phyloP scores from a whole-genome alignment of 2,113 vertebrate species.

The Osmerus eperlanus region DNA sequence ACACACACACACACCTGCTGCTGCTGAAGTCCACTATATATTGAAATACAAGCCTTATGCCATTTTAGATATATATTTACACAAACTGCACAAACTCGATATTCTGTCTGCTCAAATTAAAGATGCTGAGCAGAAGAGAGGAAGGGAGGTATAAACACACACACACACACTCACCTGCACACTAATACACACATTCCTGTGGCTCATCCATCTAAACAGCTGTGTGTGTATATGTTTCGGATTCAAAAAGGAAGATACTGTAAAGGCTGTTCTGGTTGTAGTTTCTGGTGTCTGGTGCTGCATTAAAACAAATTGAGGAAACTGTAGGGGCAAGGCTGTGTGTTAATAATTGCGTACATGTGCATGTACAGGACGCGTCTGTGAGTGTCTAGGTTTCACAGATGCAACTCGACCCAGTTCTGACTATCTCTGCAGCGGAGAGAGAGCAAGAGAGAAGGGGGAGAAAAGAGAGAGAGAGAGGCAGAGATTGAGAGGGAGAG shows the following conservation, averaged over 20 bases:
- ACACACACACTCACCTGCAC: neutral
- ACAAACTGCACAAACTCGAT: no score
- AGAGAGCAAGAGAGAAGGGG: slow-evolving; percentile 26
- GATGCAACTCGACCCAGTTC: slow-evolving; percentile 56
- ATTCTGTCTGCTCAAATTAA: no score
- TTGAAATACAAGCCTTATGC: neutral
- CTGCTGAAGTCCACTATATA: neutral
- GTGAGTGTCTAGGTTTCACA: neutral
- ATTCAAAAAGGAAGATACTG: neutral
- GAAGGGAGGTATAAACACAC: neutral
- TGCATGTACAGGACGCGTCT: neutral
- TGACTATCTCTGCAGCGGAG: slow-evolving; percentile 27
- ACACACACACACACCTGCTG: slow-evolving; percentile 10
- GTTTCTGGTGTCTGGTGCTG: no score
- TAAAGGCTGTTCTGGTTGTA: neutral
- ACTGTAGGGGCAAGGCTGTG: neutral
- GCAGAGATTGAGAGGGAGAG: slow-evolving; percentile 3
- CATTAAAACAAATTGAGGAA: no score
- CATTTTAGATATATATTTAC: no score
- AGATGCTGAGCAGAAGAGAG: no score
- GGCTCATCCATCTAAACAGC: no score
- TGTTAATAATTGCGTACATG: neutral
- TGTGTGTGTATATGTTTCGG: neutral
- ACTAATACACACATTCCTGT: neutral
- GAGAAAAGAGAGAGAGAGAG: slow-evolving; percentile 1